phyloP scores from a whole-genome alignment of 2,113 vertebrate genomes.

The Paralichthys olivaceus region DNA sequence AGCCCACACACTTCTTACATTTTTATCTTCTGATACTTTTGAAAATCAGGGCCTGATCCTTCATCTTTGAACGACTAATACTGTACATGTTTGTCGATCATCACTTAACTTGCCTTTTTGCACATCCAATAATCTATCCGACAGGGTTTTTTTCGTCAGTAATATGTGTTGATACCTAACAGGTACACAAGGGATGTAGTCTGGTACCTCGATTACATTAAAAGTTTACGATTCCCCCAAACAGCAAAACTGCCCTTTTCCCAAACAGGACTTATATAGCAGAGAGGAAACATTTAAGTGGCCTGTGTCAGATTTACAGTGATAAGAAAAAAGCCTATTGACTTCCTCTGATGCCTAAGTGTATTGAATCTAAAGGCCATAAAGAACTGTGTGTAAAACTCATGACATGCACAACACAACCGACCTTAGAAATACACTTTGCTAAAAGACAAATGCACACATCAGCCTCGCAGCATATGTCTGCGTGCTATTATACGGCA shows the following conservation, averaged over 20 bases:
- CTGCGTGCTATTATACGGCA: background rate
- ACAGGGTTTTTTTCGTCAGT: background rate
- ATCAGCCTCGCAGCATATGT: constrained; percentile 2
- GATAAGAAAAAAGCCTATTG: constrained; percentile 29
- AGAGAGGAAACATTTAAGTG: constrained; percentile 19
- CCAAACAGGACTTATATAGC: background rate
- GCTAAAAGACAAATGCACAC: constrained; percentile 5
- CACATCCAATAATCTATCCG: background rate
- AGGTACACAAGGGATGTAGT: background rate
- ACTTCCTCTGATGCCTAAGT: constrained; percentile 43
- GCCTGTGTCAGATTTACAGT: constrained; percentile 45
- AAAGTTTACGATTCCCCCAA: background rate
- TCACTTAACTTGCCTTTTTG: constrained; percentile 9
- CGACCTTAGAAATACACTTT: constrained; percentile 7
- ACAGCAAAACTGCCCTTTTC: background rate
- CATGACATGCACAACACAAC: constrained; percentile 2
- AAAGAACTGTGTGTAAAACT: constrained; percentile 52
- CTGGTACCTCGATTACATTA: background rate
- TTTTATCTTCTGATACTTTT: background rate
- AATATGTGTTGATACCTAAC: background rate
- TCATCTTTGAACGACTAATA: background rate
- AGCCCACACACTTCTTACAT: background rate
- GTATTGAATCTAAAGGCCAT: constrained; percentile 44
- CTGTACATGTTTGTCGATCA: background rate
- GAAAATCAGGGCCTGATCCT: background rate